Conservation (phyloP, 2,113 vertebrate genomes). For the Seriola dumerili region DNA sequence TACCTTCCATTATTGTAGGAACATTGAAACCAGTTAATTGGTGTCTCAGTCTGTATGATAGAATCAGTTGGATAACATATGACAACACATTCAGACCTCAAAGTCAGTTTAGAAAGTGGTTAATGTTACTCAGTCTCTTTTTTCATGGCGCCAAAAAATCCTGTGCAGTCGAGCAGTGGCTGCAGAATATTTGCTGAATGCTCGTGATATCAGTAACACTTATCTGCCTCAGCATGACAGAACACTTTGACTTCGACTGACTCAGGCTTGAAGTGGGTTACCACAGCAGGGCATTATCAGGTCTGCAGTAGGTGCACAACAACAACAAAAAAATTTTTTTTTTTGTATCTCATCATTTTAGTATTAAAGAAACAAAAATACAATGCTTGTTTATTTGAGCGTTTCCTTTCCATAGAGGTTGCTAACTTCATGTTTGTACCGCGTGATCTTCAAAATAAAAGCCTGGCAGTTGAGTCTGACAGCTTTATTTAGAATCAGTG, state of each 20-base stretch:
- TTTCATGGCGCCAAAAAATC: background rate
- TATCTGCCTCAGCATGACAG: slow-evolving; percentile 7
- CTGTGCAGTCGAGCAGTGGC: background rate
- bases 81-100: too few relatives aligned
- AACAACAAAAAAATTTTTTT: background rate
- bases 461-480: background rate
- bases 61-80: too few relatives aligned
- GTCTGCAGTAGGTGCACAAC: too few relatives aligned
- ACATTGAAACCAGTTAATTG: too few relatives aligned
- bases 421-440: background rate
- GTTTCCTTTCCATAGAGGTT: too few relatives aligned
- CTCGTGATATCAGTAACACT: background rate
- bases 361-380: too few relatives aligned
- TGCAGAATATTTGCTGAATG: background rate
- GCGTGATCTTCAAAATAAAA: background rate
- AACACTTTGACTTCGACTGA: background rate
- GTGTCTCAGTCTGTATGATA: too few relatives aligned
- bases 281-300: slow-evolving; percentile 12
- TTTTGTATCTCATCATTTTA: too few relatives aligned
- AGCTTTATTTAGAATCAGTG: background rate
- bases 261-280: background rate
- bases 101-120: background rate
- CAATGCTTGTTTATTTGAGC: too few relatives aligned
- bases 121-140: background rate
- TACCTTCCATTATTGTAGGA: too few relatives aligned